Evolutionary conservation across 2,797 vertebrate species (phyloP), one percentile per base, ranked within the genome.

Genomic region (Acipenser ruthenus): DNA sequence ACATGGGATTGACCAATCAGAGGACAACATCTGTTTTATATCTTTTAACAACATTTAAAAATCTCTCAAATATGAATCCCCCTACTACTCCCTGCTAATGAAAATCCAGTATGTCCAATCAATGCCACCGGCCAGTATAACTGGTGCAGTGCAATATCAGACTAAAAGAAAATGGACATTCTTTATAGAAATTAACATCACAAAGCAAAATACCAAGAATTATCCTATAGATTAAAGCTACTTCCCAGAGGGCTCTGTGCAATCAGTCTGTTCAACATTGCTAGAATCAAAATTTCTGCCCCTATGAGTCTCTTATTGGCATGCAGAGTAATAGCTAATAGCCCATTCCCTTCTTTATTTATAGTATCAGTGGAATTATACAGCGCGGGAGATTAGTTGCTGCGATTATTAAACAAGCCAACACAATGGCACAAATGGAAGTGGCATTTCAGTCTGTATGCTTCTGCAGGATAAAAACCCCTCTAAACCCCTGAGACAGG

Each of bases 161-260:
- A n/a, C 10, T 47, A 62, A 64, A 8, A 74, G 64, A 68, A 74
- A 74, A 60, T 60, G 23, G 23, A 66, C 23, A 18, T 52, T 47
- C 50, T 52, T 37, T 37, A 47, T 12, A n/a, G 66, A n/a, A 68
- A 77, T 79, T 77, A 72, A 70, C 75, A 77, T 78, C 58, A 77
- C 72, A 81, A 78, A 73, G 58, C 63, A 63, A 58, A 15, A 66
- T 64, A 60, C 56, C 56, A n/a, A 70, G 67, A 60, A 12, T 65
- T 10, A 56, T 67, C 69, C 12, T 70, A 58, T 58, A 58, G 55
- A 58, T 58, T 58, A 58, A 58, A 15, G 55, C n/a, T n/a, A 6
- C 55, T 58, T 15, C 15, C 15, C 3, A 7, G 55, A 53, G 55
- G 55, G 9, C 15, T n/a, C 12, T 58, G 11, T 58, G 55, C 15